Evolutionary conservation across 2,888 invertebrate species (phyloP), one percentile per base, ranked within the genome.

Genomic region (Latrodectus elegans): DNA sequence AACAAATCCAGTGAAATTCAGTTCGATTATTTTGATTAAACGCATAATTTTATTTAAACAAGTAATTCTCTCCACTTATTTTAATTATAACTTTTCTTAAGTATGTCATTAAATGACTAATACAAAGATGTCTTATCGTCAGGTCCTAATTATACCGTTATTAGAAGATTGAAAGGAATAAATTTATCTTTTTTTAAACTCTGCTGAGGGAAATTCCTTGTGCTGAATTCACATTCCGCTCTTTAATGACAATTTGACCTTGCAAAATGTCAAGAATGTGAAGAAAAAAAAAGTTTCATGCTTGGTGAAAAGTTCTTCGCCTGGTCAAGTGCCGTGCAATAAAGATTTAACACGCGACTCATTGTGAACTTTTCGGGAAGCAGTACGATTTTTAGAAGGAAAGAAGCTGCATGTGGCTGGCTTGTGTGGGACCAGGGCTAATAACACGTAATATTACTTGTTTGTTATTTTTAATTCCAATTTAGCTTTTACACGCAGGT

Each of bases 401-500:
- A 60, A n/a, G 11, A 60, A 60, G 60, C 3, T 12, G 14, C 11
- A 14, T 55, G 10, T 55, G 11, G 60, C 60, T 60, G n/a, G n/a
- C n/a, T n/a, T n/a, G n/a, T 60, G 60, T 11, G 60, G 12, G 60
- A 60, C 60, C 10, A 4, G 60, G n/a, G 60, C 60, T 60, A 60
- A 60, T 60, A 60, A 60, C 60, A 60, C n/a, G n/a, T n/a, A 60
- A 60, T 60, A 60, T 60, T 15, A 60, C 60, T 11, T 60, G n/a
- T 60, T 60, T 60, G 60, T n/a, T 60, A 60, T 60, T 60, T 60
- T 60, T 60, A 60, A 60, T 60, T 60, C 60, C 12, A 60, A 60
- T 60, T 12, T 60, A 6, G 38, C 60, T 15, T n/a, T 12, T 60
- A 10, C 60, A 60, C 60, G 60, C 60, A 11, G 14, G 4, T 60